Evolutionary conservation across 2,888 invertebrate genomes (phyloP), one percentile per base, ranked within the genome.

Genomic region (Temnothorax ravouxi): DNA sequence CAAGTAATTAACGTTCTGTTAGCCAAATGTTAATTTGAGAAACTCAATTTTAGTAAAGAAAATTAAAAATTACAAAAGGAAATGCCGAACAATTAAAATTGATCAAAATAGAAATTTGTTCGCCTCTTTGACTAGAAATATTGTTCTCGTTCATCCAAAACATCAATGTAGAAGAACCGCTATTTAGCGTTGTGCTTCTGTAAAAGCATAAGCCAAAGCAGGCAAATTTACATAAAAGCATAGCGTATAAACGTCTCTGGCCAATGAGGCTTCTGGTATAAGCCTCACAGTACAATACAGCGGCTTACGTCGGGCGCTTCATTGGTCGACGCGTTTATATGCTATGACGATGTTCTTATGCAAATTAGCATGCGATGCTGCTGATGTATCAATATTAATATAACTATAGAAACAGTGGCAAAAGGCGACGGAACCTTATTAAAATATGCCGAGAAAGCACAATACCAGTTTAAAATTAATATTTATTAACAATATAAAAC

Each of bases 381-480:
- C 79, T 80, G 71, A 80, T 50, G 74, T 71, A 79, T 72, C 59
- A 80, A 80, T 80, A 80, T 80, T 80, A 80, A 80, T 80, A 59
- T 80, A 80, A 74, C 79, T 80, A 50, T 71, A 72, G 79, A 72
- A 80, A 50, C 59, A 74, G 34, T 41, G 13, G 44, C 21, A 47
- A 71, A 29, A 69, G 38, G 38, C 25, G 25, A 72, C 47, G 34
- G 25, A 47, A 50, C 13, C 25, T 74, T 47, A 54, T 59, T 79
- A 79, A 79, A 34, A 71, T 56, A 44, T 11, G 59, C 13, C 34
- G 34, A 25, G 74, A 29, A 47, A 71, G n/a, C 29, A 29, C 67
- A 54, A 69, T 69, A 25, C 11, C 25, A 71, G 59, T 18, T 59
- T 59, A 44, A 47, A 59, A 80, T 80, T n/a, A 72, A 59, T 34